Evolutionary conservation across 2,797 vertebrate genomes (phyloP), one percentile per base, ranked within the genome.

Genomic region (Rhinatrema bivittatum): DNA sequence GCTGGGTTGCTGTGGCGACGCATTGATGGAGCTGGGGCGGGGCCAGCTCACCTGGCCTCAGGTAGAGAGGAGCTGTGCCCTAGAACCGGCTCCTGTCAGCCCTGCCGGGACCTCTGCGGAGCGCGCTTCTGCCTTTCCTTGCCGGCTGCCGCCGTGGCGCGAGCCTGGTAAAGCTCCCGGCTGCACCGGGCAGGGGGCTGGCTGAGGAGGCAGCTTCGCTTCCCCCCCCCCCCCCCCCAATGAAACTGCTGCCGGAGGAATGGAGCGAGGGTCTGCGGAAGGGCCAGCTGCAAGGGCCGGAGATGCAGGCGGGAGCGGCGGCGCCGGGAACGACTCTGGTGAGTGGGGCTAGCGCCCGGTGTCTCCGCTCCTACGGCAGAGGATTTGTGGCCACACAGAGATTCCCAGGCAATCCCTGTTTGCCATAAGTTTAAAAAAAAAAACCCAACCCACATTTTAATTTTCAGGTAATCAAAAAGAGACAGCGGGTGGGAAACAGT

Each of bases 231-330:
- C 5, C 19, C 2, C 2, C 20, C 22, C 39, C 32, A 9, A 67
- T 67, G 60, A 70, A 65, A 59, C 56, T 53, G 18, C 37, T 53
- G 33, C 39, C 54, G 21, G 56, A 69, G 32, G 38, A 39, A 61
- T 58, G 62, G 60, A 50, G 25, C 31, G 59, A 58, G 36, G 52
- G 49, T 42, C 41, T 36, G 28, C 57, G 47, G 32, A 53, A 45
- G 30, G 45, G 24, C 29, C 43, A 41, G 10, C 28, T 31, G 12
- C 32, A 37, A n/a, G 41, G 32, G 5, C 49, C 32, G 20, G 60
- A 78, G 64, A 87, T 87, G 83, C 62, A 56, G 57, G 62, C 59
- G 46, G 28, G 50, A 16, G 57, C 62, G 55, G 58, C 60, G 25
- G 28, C 11, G 4, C 69, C 63, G 50, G 42, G 62, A 14, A 50